These are phyloP conservation scores for Microtus ochrogaster DNA, from an alignment of 2,113 vertebrate species.

Conservation along the genomic window DNA sequence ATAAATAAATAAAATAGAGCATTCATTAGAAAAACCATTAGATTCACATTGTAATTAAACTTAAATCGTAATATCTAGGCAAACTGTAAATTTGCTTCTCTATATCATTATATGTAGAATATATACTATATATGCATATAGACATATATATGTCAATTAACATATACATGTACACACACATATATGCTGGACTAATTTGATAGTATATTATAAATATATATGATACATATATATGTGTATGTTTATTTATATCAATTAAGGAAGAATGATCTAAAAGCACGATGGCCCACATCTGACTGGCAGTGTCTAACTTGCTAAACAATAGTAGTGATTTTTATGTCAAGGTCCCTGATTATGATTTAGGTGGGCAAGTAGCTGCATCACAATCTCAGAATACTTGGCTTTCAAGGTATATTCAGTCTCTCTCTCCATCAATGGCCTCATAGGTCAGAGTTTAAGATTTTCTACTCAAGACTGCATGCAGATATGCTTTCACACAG, in stretches of 20 bases:
- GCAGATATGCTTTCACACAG: not conserved
- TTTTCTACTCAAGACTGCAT: not conserved
- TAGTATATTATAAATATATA: no score
- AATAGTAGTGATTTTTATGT: not conserved
- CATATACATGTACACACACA: no score
- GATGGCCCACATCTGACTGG: not conserved
- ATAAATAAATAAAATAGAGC: not conserved
- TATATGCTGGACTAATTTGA: no score
- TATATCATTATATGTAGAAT: not conserved
- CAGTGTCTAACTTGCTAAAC: not conserved
- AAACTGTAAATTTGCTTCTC: not conserved
- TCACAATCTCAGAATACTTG: not conserved
- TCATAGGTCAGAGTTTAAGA: not conserved
- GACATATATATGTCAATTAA: no score
- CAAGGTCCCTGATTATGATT: not conserved
- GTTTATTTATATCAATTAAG: not conserved
- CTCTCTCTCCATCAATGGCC: not conserved
- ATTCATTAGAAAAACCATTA: not conserved
- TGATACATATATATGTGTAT: no score
- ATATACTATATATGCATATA: no score
- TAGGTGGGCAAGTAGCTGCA: not conserved
- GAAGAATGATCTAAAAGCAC: not conserved
- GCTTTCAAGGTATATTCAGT: not conserved
- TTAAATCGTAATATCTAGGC: not conserved
- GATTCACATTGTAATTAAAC: not conserved